Evolutionary conservation across 2,113 vertebrate species (phyloP), one percentile per base, ranked within the genome.

Genomic region (Carollia perspicillata): DNA sequence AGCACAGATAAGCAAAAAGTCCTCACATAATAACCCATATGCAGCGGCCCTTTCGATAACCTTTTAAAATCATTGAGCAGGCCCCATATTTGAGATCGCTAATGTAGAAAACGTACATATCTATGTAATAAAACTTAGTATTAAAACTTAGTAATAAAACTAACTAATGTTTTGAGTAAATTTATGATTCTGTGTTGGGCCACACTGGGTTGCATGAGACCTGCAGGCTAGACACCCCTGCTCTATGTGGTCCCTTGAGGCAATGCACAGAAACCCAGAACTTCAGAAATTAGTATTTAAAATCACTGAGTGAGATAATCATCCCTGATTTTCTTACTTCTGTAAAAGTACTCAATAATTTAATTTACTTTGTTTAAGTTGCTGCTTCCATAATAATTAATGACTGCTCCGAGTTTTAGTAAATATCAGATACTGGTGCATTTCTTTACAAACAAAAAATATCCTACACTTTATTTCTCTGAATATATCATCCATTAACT

Each of bases 401-500:
- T 89, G 42, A 85, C 40, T 89, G 10, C 6, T 86, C 30, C 91
- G n/a, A 66, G 12, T 71, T 84, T 85, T 71, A 81, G 23, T 74
- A 93, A 94, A 60, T 92, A 90, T 51, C 44, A 94, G 28, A 80
- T 74, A 87, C 9, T 35, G 2, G 8, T 42, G 18, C 4, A 74
- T 68, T 86, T 77, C 86, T 83, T 89, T 92, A 85, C 26, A 86
- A 89, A 92, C 26, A 93, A 49, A 80, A 75, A 89, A 95, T 51
- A 88, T 6, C 23, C 77, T 88, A 83, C 92, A 35, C 8, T 84
- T 96, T 93, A 79, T 35, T 94, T 93, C 84, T 40, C 65, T 53
- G 23, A 89, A 86, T 81, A 95, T 86, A 78, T 0, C 5, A 93
- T 37, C n/a, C 14, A 75, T 96, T 80, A 90, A 87, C 40, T 86